Evolutionary conservation across 2,797 vertebrate species (phyloP).

Genomic region (Nyctibius grandis): DNA sequence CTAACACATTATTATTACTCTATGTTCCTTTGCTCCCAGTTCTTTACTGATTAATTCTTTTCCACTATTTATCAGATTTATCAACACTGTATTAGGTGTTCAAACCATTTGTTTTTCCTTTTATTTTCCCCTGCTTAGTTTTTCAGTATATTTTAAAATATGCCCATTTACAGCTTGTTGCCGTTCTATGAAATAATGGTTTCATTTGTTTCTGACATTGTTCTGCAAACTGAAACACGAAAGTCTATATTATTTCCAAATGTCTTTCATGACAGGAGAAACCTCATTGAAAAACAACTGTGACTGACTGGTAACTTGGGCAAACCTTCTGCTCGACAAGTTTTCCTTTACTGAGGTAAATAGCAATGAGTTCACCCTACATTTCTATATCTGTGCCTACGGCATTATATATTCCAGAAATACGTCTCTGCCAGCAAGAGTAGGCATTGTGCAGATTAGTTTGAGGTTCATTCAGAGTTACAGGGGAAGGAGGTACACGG

Average conservation of each 20-base stretch:
- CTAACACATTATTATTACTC: background rate
- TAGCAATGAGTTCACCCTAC: background rate
- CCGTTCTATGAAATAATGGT: background rate
- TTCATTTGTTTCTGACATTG: slow-evolving; percentile 16
- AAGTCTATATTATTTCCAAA: background rate
- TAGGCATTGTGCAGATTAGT: background rate
- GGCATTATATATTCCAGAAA: background rate
- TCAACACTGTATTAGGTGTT: background rate
- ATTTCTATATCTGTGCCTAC: background rate
- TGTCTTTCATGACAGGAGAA: background rate
- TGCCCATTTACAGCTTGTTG: background rate
- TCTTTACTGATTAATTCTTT: slow-evolving; percentile 5
- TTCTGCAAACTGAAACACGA: background rate
- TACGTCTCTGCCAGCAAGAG: background rate
- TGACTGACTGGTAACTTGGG: background rate
- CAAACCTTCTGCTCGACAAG: background rate
- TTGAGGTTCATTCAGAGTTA: background rate
- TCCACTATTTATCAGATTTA: background rate
- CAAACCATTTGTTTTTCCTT: background rate
- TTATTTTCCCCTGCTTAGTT: background rate
- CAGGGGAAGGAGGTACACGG: background rate
- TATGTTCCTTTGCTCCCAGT: background rate
- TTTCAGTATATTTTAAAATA: slow-evolving; percentile 15
- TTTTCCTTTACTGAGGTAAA: background rate
- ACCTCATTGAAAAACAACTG: background rate